These are phyloP conservation scores for Beroe ovata DNA, from an alignment of 37 sponge, comb jelly and placozoan genomes.

Conservation along the genomic window DNA sequence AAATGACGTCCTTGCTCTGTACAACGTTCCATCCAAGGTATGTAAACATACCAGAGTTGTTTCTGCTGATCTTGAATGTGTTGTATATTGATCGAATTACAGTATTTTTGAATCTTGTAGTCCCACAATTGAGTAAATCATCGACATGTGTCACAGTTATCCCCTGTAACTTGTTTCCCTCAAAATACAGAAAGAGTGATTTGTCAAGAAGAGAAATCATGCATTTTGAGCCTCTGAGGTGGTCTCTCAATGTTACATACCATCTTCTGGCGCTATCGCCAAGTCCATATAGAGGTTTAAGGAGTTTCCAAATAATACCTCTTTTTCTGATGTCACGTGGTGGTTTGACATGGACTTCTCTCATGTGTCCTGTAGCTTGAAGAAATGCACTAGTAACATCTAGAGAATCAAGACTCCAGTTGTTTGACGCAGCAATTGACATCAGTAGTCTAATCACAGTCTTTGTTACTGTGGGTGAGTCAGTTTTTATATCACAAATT, in stretches of 20 bases:
- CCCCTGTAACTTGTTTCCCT: not conserved
- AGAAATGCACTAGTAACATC: slow-evolving; percentile 15
- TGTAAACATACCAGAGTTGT: not conserved
- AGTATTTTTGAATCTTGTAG: not conserved
- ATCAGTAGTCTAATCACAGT: not conserved
- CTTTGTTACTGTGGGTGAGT: slow-evolving; percentile 8
- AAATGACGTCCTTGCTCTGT: not conserved
- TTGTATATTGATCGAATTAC: not conserved
- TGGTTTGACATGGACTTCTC: slow-evolving; percentile 38
- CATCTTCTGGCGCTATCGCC: slow-evolving; percentile 29
- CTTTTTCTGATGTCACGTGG: slow-evolving; percentile 1
- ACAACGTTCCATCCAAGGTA: slow-evolving; percentile 5
- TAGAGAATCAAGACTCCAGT: not conserved
- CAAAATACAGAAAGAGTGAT: not conserved
- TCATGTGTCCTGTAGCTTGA: not conserved
- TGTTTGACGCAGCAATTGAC: not conserved
- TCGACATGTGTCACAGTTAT: slow-evolving; percentile 16
- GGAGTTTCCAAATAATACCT: slow-evolving; percentile 21
- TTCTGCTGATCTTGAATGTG: slow-evolving; percentile 6
- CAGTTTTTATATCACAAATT: not conserved
- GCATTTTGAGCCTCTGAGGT: not conserved
- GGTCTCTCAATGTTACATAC: not conserved
- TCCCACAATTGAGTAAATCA: not conserved
- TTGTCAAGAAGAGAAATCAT: not conserved
- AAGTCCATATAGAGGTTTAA: slow-evolving; percentile 23